Conservation (phyloP, 2,888 invertebrate genomes). For the Steinernema scapterisci region DNA sequence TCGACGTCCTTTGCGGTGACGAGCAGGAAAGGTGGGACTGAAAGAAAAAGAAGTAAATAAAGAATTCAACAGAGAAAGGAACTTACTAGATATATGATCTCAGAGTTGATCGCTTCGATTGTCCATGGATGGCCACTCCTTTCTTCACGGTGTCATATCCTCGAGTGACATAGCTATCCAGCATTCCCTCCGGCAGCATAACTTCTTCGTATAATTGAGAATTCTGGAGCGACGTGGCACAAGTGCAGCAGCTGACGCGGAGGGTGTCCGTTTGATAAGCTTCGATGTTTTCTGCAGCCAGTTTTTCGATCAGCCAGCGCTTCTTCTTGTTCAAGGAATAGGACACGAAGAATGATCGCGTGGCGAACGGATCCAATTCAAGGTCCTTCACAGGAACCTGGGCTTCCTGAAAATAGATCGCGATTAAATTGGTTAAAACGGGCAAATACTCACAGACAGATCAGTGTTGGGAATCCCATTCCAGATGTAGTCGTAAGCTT, state of each 20-base stretch:
- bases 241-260: background rate
- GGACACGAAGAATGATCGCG: background rate
- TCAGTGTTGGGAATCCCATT: background rate
- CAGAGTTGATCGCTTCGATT: background rate
- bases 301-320: conserved; percentile 9
- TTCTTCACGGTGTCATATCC: conserved; percentile 4
- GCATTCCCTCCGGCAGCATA: background rate
- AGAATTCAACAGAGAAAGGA: background rate
- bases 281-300: background rate
- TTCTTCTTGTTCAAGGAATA: conserved; percentile 25
- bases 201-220: background rate
- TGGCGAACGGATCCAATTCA: conserved; percentile 8
- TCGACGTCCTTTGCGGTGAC: conserved; percentile 6
- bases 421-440: background rate
- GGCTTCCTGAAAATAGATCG: background rate
- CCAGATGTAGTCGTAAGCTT: background rate
- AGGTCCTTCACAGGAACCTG: background rate
- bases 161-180: background rate
- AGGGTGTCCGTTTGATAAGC: background rate
- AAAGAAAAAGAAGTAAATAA: background rate
- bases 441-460: background rate
- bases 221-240: background rate
- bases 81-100: background rate
- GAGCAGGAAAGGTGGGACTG: background rate
- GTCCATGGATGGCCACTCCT: background rate